These are phyloP conservation scores for Meta bourneti DNA, from an alignment of 2,888 invertebrate species.

Conservation along the genomic window DNA sequence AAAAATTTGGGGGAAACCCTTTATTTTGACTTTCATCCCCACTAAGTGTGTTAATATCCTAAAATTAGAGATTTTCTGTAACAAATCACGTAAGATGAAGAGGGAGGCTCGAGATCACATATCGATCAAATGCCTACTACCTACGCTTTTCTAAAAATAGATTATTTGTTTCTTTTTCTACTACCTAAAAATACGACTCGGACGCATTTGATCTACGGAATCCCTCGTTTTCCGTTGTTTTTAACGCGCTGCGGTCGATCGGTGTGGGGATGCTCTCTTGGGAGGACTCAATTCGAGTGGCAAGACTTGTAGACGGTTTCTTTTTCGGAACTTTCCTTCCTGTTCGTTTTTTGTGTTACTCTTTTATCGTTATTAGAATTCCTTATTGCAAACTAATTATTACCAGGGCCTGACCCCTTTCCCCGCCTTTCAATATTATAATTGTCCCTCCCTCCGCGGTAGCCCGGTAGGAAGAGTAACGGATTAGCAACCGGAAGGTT, in stretches of 20 bases:
- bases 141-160: constrained; percentile 10
- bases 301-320: background rate
- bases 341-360: background rate
- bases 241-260: background rate
- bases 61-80: no score
- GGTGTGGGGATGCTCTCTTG: background rate
- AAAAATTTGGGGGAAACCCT: no score
- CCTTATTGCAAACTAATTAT: no score
- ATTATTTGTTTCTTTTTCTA: background rate
- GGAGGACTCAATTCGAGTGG: background rate
- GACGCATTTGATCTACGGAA: background rate
- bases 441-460: no score
- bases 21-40: no score
- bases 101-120: background rate
- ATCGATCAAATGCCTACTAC: constrained; percentile 9
- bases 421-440: no score
- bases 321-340: background rate
- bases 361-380: background rate
- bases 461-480: no score
- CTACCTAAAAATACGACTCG: constrained; percentile 5
- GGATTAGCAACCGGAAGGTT: no score
- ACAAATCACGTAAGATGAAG: background rate
- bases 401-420: no score
- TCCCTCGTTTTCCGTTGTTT: constrained; percentile 15
- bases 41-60: no score